Conservation (phyloP, 2,888 invertebrate genomes). For the Erebia palarica region DNA sequence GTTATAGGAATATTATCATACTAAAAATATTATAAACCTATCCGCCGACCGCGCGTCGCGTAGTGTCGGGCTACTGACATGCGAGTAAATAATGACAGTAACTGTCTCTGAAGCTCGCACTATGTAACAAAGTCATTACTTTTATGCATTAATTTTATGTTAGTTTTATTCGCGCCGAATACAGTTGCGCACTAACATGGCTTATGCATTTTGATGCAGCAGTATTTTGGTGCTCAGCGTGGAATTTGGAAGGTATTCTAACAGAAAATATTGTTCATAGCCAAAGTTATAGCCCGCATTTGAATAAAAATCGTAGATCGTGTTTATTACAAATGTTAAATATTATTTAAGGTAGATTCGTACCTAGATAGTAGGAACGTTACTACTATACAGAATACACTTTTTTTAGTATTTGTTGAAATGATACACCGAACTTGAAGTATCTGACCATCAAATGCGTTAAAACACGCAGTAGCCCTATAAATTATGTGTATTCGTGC, state of each 20-base stretch:
- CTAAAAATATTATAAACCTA: too few relatives aligned
- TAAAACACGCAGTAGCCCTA: not conserved
- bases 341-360: too few relatives aligned
- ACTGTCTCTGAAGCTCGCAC: not conserved
- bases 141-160: slow-evolving; percentile 39
- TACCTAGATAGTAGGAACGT: too few relatives aligned
- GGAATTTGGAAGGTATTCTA: slow-evolving; percentile 6
- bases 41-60: too few relatives aligned
- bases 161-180: slow-evolving; percentile 33
- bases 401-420: not conserved
- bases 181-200: slow-evolving; percentile 26
- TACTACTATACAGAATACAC: too few relatives aligned
- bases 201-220: slow-evolving; percentile 36
- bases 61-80: not conserved
- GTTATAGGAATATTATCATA: too few relatives aligned
- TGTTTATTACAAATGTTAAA: not conserved
- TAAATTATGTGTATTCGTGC: not conserved
- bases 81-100: not conserved
- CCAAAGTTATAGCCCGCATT: not conserved
- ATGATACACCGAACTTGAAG: not conserved
- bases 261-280: slow-evolving; percentile 13
- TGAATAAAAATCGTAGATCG: not conserved
- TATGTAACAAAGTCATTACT: slow-evolving; percentile 25
- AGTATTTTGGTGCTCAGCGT: slow-evolving; percentile 7
- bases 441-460: not conserved